A percentile compares a stretch with the other conserved stretches of the same genome.
These are phyloP conservation scores for Camelus dromedarius DNA, from an alignment of 2,113 vertebrate genomes.

Conservation along the genomic window DNA sequence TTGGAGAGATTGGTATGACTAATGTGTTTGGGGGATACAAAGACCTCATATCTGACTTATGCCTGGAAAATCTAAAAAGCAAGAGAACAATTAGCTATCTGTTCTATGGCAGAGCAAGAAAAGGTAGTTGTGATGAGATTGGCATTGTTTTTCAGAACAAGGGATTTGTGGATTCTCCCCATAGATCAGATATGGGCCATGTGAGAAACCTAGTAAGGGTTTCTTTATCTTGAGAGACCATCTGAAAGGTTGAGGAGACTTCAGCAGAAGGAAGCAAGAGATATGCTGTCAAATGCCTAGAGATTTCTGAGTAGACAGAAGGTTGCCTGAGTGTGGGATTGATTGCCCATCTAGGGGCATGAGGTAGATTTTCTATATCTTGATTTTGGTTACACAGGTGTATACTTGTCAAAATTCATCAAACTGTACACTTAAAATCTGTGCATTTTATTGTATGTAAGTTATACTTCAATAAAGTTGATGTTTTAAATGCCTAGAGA, in stretches of 20 bases:
- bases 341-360: not conserved
- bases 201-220: not conserved
- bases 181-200: not conserved
- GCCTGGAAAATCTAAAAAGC: conserved; percentile 17
- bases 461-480: conserved; percentile 37
- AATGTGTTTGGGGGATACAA: not conserved
- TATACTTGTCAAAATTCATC: not conserved
- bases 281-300: not conserved
- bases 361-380: conserved; percentile 5
- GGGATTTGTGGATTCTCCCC: not conserved
- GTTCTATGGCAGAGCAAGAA: not conserved
- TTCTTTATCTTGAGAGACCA: conserved; percentile 9
- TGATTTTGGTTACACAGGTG: conserved; percentile 1
- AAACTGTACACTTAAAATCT: conserved; percentile 21
- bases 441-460: not conserved
- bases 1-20: not conserved
- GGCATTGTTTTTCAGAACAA: not conserved
- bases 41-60: not conserved
- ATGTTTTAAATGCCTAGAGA: not conserved
- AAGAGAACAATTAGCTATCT: not conserved
- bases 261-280: not conserved
- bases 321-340: not conserved
- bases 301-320: not conserved
- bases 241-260: not conserved
- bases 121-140: not conserved